Conservation (phyloP, 2,797 vertebrate genomes). For the Melanotaenia maccullochi region DNA sequence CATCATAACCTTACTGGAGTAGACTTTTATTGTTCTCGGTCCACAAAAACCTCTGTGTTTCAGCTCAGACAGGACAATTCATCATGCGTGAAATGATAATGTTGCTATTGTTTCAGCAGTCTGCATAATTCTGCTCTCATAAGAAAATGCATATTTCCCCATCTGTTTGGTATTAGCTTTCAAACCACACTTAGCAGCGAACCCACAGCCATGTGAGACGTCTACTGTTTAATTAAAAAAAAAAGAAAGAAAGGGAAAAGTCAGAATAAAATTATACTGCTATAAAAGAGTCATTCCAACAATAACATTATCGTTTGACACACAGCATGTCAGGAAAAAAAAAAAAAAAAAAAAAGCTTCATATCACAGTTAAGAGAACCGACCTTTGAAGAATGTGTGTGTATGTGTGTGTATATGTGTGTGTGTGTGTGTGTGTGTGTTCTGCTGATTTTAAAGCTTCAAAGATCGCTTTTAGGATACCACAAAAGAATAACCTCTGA, state of each 20-base stretch:
- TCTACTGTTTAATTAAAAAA: conserved; percentile 80
- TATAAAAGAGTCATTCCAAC: conserved; percentile 80
- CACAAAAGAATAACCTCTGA: conserved; percentile 85
- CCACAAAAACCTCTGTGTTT: conserved; percentile 30
- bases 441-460: conserved; percentile 81
- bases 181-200: conserved; percentile 75
- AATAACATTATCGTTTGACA: conserved; percentile 86
- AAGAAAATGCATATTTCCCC: conserved; percentile 75
- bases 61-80: conserved; percentile 47
- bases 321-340: conserved; percentile 64
- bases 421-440: conserved; percentile 61
- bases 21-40: conserved; percentile 31
- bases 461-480: conserved; percentile 82
- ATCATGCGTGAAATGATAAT: conserved; percentile 55
- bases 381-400: conserved; percentile 78
- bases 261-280: conserved; percentile 73
- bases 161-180: conserved; percentile 81
- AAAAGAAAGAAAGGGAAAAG: conserved; percentile 51
- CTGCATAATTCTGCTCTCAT: conserved; percentile 64
- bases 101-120: conserved; percentile 62
- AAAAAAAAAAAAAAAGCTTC: conserved; percentile 57
- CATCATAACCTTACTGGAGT: conserved; percentile 25
- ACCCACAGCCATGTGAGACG: conserved; percentile 77
- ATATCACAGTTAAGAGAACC: conserved; percentile 77
- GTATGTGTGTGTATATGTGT: conserved; percentile 46